Percentiles rank a stretch among this genome's conserved stretches.
Evolutionary conservation across 2,888 invertebrate genomes (phyloP).

Genomic region (Subacronicta megacephala): DNA sequence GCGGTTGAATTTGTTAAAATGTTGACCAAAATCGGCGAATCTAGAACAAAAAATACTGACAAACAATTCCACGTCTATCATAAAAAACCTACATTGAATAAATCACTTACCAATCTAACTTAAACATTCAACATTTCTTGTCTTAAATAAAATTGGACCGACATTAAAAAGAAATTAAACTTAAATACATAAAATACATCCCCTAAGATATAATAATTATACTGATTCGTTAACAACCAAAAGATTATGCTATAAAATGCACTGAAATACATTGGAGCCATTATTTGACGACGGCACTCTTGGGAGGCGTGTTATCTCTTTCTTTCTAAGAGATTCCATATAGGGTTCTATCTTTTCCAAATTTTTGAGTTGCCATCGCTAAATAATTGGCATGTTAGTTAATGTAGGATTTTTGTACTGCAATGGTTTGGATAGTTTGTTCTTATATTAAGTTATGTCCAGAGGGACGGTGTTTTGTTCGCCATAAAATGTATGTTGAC

Average conservation of each 20-base stretch:
- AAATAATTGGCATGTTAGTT: constrained; percentile 27
- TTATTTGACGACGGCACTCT: constrained; percentile 27
- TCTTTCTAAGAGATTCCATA: constrained; percentile 1
- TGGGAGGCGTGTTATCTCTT: constrained; percentile 8
- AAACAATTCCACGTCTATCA: constrained; percentile 14
- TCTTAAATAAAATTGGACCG: constrained; percentile 81
- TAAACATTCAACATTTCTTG: constrained; percentile 59
- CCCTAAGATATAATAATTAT: constrained; percentile 43
- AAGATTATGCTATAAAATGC: constrained; percentile 57
- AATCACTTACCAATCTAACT: constrained; percentile 69
- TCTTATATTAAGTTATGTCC: constrained; percentile 43
- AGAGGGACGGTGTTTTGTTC: constrained; percentile 43
- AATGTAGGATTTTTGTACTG: constrained; percentile 52
- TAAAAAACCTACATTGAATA: constrained; percentile 51
- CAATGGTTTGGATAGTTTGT: constrained; percentile 58
- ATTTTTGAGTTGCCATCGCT: constrained; percentile 21
- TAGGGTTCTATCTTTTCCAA: constrained; percentile 1
- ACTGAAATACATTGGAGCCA: constrained; percentile 42
- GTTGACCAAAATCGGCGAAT: constrained; percentile 8
- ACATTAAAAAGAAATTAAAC: constrained; percentile 54
- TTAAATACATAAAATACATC: constrained; percentile 52
- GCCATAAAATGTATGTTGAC: constrained; percentile 36
- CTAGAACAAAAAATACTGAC: constrained; percentile 40
- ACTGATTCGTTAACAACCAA: constrained; percentile 53
- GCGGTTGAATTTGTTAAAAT: not conserved